These are phyloP conservation scores for Zaprionus tsacasi DNA, from an alignment of 1,140 invertebrate genomes.

Conservation along the genomic window DNA sequence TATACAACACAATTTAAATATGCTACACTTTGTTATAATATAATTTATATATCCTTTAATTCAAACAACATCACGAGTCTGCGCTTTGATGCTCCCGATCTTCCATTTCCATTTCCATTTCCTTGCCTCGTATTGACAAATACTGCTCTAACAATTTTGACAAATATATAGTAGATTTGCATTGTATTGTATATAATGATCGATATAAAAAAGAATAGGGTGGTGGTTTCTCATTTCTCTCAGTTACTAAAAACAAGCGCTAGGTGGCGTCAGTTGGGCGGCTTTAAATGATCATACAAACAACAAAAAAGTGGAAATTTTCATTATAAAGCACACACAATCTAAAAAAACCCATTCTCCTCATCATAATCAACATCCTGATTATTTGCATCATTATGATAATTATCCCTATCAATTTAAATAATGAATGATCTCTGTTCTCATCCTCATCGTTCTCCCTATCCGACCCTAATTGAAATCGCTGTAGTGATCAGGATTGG, in stretches of 20 bases:
- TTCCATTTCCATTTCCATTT: conserved; percentile 22
- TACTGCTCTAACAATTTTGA: conserved; percentile 44
- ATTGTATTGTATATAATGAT: conserved; percentile 6
- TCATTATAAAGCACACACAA: conserved; percentile 38
- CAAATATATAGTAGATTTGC: conserved; percentile 29
- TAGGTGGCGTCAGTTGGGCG: conserved; percentile 42
- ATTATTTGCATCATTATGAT: not conserved
- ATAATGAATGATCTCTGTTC: too few relatives aligned
- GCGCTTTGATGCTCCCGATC: conserved; percentile 66
- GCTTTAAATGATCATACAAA: conserved; percentile 53
- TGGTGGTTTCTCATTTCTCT: not conserved
- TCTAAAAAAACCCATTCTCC: conserved; percentile 21
- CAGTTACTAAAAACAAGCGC: conserved; percentile 65
- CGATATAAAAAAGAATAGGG: conserved; percentile 1
- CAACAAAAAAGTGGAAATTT: conserved; percentile 50
- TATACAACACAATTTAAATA: conserved; percentile 61
- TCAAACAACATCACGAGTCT: conserved; percentile 77
- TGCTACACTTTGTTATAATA: conserved; percentile 58
- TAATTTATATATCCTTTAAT: conserved; percentile 50
- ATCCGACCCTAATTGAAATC: conserved; percentile 62
- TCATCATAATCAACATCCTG: conserved; percentile 16
- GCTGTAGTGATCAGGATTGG: conserved; percentile 66
- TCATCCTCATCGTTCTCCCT: not conserved
- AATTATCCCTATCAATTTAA: conserved; percentile 21
- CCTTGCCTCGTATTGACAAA: conserved; percentile 2